Conservation (phyloP, 2,113 vertebrate genomes). For the Chroicocephalus ridibundus region DNA sequence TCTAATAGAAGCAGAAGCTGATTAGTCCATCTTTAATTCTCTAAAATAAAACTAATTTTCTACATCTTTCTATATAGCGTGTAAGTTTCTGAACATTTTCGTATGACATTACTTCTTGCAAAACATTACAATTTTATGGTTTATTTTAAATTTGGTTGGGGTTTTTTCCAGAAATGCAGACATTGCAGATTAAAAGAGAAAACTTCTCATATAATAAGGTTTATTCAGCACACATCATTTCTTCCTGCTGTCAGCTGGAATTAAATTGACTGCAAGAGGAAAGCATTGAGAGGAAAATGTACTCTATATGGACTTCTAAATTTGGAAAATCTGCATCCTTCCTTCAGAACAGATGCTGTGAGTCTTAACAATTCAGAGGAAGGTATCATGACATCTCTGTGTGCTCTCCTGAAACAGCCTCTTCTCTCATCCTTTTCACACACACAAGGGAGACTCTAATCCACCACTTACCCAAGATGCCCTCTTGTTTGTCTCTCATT, state of each 20-base stretch:
- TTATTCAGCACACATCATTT: slow-evolving; percentile 26
- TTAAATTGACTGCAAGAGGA: slow-evolving; percentile 5
- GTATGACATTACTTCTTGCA: background rate
- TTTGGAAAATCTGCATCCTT: slow-evolving; percentile 18
- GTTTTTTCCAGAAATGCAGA: background rate
- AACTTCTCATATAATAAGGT: background rate
- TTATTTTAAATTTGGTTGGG: background rate
- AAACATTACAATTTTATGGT: background rate
- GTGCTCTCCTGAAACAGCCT: background rate
- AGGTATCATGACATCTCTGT: background rate
- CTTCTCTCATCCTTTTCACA: background rate
- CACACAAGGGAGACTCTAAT: background rate
- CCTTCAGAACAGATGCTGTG: background rate
- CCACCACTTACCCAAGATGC: accelerated
- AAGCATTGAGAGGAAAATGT: background rate
- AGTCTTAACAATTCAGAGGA: background rate
- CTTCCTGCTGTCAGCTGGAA: slow-evolving; percentile 37
- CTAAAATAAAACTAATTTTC: background rate
- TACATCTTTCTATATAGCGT: background rate
- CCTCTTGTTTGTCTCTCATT: background rate
- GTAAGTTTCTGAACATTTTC: background rate
- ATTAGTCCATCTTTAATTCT: background rate
- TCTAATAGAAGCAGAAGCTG: background rate
- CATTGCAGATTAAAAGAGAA: background rate
- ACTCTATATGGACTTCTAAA: background rate